These are phyloP conservation scores for Epinephelus fuscoguttatus DNA, from an alignment of 2,113 vertebrate species.

Conservation along the genomic window DNA sequence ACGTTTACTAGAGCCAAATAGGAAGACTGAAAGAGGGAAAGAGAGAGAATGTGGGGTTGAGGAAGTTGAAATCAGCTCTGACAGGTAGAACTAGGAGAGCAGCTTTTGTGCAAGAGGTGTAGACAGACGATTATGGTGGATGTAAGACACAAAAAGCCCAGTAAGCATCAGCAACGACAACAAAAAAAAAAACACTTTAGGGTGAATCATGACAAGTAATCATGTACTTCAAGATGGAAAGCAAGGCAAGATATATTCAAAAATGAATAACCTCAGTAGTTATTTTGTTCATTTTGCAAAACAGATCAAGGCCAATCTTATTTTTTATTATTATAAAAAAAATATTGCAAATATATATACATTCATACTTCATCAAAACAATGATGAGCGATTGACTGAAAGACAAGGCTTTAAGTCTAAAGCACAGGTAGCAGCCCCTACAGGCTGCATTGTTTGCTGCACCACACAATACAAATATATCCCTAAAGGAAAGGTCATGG, in stretches of 20 bases:
- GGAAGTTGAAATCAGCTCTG: constrained; percentile 6
- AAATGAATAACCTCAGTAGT: neutral
- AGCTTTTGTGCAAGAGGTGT: neutral
- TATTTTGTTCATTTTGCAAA: neutral
- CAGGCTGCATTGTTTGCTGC: neutral
- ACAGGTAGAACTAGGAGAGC: constrained; percentile 35
- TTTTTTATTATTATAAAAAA: too few relatives aligned
- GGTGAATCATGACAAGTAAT: neutral
- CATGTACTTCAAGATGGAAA: neutral
- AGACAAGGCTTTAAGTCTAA: too few relatives aligned
- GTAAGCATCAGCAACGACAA: neutral
- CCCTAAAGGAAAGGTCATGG: neutral
- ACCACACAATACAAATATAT: neutral
- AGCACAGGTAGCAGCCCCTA: neutral
- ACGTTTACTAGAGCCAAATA: neutral
- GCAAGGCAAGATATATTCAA: neutral
- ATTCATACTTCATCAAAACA: neutral
- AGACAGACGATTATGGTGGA: neutral
- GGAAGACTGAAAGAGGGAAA: neutral
- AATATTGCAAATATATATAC: too few relatives aligned
- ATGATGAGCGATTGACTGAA: neutral
- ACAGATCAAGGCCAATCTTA: neutral
- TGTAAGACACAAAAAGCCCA: neutral
- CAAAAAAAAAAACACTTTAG: neutral
- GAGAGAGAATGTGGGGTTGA: neutral